Percentiles rank a stretch among this genome's conserved stretches.
Conservation (phyloP, 2,113 vertebrate genomes). For the Vulpes lagopus region DNA sequence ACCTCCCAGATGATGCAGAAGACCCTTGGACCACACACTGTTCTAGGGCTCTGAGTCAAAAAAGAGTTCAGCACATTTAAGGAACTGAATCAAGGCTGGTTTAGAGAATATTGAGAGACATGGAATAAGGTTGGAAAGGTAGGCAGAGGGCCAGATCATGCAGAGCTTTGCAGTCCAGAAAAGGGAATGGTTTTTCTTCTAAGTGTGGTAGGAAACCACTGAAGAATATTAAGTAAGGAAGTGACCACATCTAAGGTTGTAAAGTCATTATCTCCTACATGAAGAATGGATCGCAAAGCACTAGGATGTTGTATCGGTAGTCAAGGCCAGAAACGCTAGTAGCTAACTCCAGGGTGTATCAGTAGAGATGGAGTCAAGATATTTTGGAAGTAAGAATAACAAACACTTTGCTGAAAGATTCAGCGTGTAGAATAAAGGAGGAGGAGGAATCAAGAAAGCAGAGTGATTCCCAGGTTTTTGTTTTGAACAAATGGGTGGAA, state of each 20-base stretch:
- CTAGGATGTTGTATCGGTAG: neutral
- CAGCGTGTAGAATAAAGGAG: neutral
- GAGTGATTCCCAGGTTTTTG: neutral
- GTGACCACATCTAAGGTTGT: neutral
- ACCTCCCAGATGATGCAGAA: neutral
- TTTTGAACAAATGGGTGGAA: conserved; percentile 21
- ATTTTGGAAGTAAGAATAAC: neutral
- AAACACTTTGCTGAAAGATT: conserved; percentile 12
- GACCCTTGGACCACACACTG: neutral
- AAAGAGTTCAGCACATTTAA: neutral
- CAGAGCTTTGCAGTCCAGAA: too few species aligned
- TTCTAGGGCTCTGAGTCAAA: neutral
- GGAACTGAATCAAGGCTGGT: neutral
- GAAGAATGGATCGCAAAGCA: neutral
- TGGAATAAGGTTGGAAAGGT: neutral
- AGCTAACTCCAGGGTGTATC: neutral
- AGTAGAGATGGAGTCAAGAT: neutral
- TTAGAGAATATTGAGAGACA: neutral
- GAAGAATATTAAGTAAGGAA: neutral
- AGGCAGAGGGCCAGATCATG: neutral
- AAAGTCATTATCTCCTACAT: neutral
- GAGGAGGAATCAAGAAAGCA: neutral
- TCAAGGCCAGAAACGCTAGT: neutral
- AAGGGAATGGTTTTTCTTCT: neutral
- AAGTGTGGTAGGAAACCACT: neutral